These are phyloP conservation scores for Drosophila heteroneura DNA, from an alignment of 2,888 invertebrate species.

Conservation along the genomic window DNA sequence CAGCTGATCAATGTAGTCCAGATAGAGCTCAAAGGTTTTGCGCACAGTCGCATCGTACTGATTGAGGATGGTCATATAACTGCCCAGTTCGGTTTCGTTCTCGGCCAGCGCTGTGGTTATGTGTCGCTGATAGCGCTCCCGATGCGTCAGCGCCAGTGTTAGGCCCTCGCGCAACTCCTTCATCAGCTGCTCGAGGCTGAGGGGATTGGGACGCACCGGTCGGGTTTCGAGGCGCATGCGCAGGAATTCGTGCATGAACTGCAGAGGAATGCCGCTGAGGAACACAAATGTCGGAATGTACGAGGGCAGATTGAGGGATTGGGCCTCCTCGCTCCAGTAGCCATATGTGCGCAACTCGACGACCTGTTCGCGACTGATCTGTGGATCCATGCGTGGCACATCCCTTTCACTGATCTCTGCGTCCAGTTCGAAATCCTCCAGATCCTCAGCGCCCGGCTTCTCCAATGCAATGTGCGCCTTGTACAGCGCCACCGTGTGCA, in stretches of 20 bases:
- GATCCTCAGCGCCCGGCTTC: conserved; percentile 85
- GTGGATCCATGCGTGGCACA: conserved; percentile 83
- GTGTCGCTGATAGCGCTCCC: conserved; percentile 90
- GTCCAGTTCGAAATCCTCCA: conserved; percentile 82
- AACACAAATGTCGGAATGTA: conserved; percentile 94
- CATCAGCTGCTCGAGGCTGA: conserved; percentile 95
- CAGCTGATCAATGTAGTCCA: conserved; percentile 94
- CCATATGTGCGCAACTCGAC: conserved; percentile 87
- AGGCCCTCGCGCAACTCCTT: conserved; percentile 96
- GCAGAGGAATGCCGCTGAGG: conserved; percentile 93
- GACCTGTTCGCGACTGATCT: conserved; percentile 83
- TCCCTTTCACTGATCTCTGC: conserved; percentile 86
- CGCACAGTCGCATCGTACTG: conserved; percentile 92
- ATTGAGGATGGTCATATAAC: conserved; percentile 88
- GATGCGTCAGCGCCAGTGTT: conserved; percentile 92
- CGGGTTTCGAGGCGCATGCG: conserved; percentile 93
- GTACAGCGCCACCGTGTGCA: conserved; percentile 89
- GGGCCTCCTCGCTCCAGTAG: conserved; percentile 91
- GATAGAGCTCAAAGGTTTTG: conserved; percentile 92
- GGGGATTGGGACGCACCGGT: conserved; percentile 92
- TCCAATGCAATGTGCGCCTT: conserved; percentile 91
- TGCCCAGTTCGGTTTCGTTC: conserved; percentile 85
- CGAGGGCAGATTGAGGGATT: conserved; percentile 92
- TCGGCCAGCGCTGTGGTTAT: conserved; percentile 87
- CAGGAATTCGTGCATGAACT: conserved; percentile 97